These are phyloP conservation scores for Semotilus atromaculatus DNA, from an alignment of 2,797 vertebrate species.

Conservation along the genomic window DNA sequence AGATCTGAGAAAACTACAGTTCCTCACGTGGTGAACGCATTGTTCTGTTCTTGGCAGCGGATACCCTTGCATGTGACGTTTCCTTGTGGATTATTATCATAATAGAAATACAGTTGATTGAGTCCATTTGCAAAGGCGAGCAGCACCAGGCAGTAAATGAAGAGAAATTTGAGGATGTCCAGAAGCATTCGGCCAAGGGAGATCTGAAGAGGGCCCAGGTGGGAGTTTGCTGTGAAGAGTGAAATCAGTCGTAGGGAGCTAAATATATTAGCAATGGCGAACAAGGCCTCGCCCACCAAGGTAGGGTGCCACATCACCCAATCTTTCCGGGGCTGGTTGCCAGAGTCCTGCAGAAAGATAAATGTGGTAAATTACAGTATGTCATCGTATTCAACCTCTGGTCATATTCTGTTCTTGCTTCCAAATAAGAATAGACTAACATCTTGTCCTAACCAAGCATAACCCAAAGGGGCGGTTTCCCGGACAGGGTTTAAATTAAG, in stretches of 20 bases:
- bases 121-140: constrained; percentile 96
- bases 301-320: constrained; percentile 99
- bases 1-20: background rate
- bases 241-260: constrained; percentile 97
- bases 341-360: constrained; percentile 81
- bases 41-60: constrained; percentile 95
- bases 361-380: background rate
- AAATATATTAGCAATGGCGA: constrained; percentile 98
- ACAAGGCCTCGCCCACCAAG: constrained; percentile 94
- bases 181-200: constrained; percentile 96
- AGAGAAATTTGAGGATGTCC: constrained; percentile 98
- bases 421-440: background rate
- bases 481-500: no score
- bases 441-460: background rate
- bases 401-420: background rate
- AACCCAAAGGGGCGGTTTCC: no score
- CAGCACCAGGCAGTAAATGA: constrained; percentile 97
- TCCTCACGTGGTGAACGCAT: constrained; percentile 98
- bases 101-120: constrained; percentile 98
- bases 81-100: constrained; percentile 75
- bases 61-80: constrained; percentile 90
- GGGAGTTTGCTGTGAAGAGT: constrained; percentile 97
- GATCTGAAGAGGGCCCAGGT: constrained; percentile 96
- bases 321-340: constrained; percentile 79
- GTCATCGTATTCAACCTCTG: background rate